These are phyloP conservation scores for Drosophila kohkoa DNA, from an alignment of 1,140 invertebrate genomes.

Conservation along the genomic window DNA sequence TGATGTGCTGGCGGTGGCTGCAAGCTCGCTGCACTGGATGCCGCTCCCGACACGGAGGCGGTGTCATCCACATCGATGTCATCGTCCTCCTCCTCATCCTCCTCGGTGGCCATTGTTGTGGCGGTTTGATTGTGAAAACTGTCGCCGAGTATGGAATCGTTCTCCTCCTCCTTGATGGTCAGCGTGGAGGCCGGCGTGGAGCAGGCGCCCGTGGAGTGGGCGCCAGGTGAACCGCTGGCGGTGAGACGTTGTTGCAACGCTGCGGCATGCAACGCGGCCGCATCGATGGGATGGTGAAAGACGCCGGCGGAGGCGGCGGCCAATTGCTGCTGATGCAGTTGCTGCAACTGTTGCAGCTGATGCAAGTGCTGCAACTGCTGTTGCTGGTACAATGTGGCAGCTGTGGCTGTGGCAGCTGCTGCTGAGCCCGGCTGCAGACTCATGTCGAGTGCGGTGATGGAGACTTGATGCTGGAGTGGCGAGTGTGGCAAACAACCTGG, in stretches of 20 bases:
- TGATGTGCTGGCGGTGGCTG: conserved; percentile 76
- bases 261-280: conserved; percentile 65
- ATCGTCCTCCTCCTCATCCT: conserved; percentile 66
- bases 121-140: conserved; percentile 77
- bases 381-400: conserved; percentile 66
- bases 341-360: conserved; percentile 78
- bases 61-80: conserved; percentile 80
- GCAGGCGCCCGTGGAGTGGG: conserved; percentile 59
- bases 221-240: conserved; percentile 66
- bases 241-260: conserved; percentile 70
- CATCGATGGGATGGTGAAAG: conserved; percentile 78
- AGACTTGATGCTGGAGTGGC: conserved; percentile 47
- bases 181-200: conserved; percentile 75
- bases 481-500: conserved; percentile 68
- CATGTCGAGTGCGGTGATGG: conserved; percentile 66
- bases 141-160: conserved; percentile 79
- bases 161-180: conserved; percentile 84
- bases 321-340: conserved; percentile 79
- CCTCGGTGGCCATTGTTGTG: conserved; percentile 65
- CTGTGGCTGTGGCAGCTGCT: conserved; percentile 47
- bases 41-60: conserved; percentile 24
- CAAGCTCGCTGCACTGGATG: conserved; percentile 21
- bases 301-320: conserved; percentile 60
- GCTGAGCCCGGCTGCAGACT: conserved; percentile 59
- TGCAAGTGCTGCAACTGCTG: conserved; percentile 79